Percentiles rank a stretch among this genome's conserved stretches.
Evolutionary conservation across 2,888 invertebrate genomes (phyloP).

Genomic region (Cyrtodaria siliqua): DNA sequence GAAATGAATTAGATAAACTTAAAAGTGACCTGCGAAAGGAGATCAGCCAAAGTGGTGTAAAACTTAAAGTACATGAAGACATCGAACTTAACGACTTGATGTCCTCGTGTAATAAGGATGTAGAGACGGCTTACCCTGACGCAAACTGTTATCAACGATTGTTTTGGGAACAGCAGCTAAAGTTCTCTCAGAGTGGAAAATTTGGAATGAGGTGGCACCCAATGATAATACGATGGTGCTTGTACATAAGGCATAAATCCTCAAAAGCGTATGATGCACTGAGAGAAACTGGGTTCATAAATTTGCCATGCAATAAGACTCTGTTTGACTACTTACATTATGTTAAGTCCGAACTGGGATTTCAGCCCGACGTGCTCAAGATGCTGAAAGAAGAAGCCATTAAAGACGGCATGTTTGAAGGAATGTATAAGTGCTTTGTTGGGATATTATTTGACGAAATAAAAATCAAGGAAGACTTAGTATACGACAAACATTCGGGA

Average conservation of each 20-base stretch:
- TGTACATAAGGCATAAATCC: constrained; percentile 27
- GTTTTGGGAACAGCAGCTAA: constrained; percentile 24
- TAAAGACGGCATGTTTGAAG: constrained; percentile 22
- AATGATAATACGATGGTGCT: constrained; percentile 40
- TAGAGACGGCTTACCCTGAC: constrained; percentile 17
- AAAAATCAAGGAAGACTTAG: constrained; percentile 51
- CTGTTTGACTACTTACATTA: constrained; percentile 55
- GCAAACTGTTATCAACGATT: constrained; percentile 6
- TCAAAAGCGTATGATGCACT: constrained; percentile 27
- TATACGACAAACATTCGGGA: constrained; percentile 59
- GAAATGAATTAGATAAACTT: constrained; percentile 8
- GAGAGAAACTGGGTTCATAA: constrained; percentile 27
- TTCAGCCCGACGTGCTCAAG: constrained; percentile 29
- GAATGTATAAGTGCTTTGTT: constrained; percentile 21
- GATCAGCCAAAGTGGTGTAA: constrained; percentile 2
- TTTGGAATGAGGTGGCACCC: constrained; percentile 48
- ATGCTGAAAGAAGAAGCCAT: constrained; percentile 35
- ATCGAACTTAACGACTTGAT: constrained; percentile 30
- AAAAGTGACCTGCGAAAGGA: constrained; percentile 7
- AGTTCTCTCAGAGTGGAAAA: background rate
- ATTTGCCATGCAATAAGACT: constrained; percentile 45
- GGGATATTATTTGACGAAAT: constrained; percentile 64
- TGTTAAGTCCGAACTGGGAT: constrained; percentile 30
- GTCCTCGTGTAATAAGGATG: constrained; percentile 2
- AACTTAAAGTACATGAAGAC: background rate